Evolutionary conservation across 2,797 vertebrate species (phyloP).

Genomic region (Acanthurus lineatus): DNA sequence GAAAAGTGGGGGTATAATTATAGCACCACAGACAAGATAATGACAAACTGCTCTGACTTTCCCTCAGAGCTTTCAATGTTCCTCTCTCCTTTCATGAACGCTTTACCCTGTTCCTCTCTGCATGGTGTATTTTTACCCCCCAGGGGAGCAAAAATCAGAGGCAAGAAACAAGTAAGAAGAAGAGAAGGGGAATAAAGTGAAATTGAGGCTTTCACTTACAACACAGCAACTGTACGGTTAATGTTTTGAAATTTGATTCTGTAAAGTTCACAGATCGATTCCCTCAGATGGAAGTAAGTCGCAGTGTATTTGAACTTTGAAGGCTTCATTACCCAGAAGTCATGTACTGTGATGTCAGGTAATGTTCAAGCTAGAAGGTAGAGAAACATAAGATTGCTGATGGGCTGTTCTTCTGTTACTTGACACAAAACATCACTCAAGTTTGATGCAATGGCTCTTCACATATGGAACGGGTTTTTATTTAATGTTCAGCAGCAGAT

Average conservation of each 20-base stretch:
- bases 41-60: slow-evolving; percentile 71
- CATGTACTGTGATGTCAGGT: background rate
- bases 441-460: background rate
- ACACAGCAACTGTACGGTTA: background rate
- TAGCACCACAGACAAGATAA: slow-evolving; percentile 67
- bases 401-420: background rate
- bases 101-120: slow-evolving; percentile 27
- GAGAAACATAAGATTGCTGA: background rate
- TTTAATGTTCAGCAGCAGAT: background rate
- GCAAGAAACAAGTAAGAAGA: background rate
- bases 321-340: background rate
- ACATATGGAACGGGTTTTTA: background rate
- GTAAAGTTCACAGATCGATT: background rate
- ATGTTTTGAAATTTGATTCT: slow-evolving; percentile 1
- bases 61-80: slow-evolving; percentile 59
- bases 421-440: background rate
- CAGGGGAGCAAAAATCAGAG: slow-evolving; percentile 14
- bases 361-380: background rate
- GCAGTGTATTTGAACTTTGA: background rate
- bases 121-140: slow-evolving; percentile 14
- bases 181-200: slow-evolving; percentile 1
- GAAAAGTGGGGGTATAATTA: slow-evolving; percentile 65
- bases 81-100: slow-evolving; percentile 37
- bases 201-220: slow-evolving; percentile 10
- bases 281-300: background rate